A percentile compares a stretch with the other conserved stretches of the same genome.
These are phyloP conservation scores for Diadema setosum DNA, from an alignment of 35 echinoderm and acorn worm genomes.

Conservation along the genomic window DNA sequence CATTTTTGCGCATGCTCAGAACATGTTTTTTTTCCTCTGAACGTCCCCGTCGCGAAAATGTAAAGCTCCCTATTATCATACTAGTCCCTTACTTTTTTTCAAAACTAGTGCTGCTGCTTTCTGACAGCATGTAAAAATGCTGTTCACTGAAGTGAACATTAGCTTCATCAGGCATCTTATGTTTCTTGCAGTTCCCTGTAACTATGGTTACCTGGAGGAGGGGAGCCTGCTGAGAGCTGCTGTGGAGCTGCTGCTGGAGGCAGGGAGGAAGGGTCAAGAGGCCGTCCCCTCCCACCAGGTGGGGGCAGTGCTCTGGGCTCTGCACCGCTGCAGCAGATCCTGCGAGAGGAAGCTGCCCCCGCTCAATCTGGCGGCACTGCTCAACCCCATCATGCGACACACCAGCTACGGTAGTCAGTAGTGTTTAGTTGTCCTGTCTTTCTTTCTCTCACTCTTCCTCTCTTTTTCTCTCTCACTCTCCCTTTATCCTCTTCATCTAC, in stretches of 20 bases:
- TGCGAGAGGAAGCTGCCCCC: not conserved
- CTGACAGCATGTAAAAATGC: too few species aligned
- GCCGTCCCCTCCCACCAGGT: not conserved
- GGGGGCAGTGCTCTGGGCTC: not conserved
- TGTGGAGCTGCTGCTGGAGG: not conserved
- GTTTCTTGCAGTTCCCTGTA: not conserved
- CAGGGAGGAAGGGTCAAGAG: not conserved
- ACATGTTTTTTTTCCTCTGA: too few species aligned
- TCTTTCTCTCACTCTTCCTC: too few species aligned
- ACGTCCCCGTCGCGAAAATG: too few species aligned
- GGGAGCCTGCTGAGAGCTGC: not conserved
- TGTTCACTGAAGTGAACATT: too few species aligned
- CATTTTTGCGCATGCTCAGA: too few species aligned
- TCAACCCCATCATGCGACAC: not conserved
- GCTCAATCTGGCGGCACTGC: not conserved
- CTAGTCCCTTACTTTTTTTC: too few species aligned
- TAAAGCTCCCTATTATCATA: too few species aligned
- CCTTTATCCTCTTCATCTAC: too few species aligned
- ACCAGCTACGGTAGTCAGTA: constrained; percentile 1
- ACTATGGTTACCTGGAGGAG: not conserved
- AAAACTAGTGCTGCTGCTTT: too few species aligned
- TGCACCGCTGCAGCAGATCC: not conserved
- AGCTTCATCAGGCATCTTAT: not conserved
- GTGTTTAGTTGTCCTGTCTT: too few species aligned
- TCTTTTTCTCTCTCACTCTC: too few species aligned